phyloP scores from a whole-genome alignment of 1,140 invertebrate species.

The Eufriesea mexicana region DNA sequence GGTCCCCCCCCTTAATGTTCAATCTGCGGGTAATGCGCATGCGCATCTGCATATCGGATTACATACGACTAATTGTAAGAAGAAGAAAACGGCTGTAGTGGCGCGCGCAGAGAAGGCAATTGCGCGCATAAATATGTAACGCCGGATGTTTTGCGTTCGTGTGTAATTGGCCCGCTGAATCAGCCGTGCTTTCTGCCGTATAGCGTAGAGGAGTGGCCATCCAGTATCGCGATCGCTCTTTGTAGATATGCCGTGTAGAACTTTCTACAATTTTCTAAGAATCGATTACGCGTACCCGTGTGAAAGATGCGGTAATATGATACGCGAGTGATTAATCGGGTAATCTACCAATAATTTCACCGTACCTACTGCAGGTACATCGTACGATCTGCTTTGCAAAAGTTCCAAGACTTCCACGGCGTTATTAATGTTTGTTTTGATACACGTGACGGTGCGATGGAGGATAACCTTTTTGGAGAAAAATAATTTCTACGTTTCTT shows the following conservation, averaged over 20 bases:
- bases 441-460: no score
- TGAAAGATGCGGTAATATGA: background rate
- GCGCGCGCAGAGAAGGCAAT: background rate
- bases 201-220: background rate
- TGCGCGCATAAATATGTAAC: constrained; percentile 34
- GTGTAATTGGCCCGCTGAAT: constrained; percentile 19
- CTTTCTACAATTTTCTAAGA: background rate
- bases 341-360: background rate
- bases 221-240: background rate
- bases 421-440: background rate
- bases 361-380: no score
- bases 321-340: no score
- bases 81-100: constrained; percentile 8
- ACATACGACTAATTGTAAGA: background rate
- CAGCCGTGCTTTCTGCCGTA: constrained; percentile 1
- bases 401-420: no score
- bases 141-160: constrained; percentile 1
- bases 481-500: background rate
- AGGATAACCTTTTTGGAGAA: background rate
- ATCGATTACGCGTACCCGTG: background rate
- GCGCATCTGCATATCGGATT: constrained; percentile 37
- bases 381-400: no score
- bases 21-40: background rate
- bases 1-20: background rate
- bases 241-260: background rate